Evolutionary conservation across 2,888 invertebrate species (phyloP).

Genomic region (Eupithecia inturbata): DNA sequence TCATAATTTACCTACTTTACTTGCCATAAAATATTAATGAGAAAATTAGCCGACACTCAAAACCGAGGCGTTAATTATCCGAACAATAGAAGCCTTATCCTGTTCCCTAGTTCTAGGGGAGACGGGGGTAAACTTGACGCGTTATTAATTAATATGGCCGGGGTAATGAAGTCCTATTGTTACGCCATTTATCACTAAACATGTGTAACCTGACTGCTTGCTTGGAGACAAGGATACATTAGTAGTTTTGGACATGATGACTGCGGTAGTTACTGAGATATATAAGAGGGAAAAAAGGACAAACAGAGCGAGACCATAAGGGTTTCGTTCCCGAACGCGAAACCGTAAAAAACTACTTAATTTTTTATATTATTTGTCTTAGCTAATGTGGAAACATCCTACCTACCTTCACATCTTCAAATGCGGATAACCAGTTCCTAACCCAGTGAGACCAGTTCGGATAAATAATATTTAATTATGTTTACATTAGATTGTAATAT

Average conservation of each 20-base stretch:
- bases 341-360: too few relatives aligned
- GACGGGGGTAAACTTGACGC: constrained; percentile 47
- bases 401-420: background rate
- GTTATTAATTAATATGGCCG: constrained; percentile 69
- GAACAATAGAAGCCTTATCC: constrained; percentile 24
- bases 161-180: constrained; percentile 74
- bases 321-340: too few relatives aligned
- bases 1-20: background rate
- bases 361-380: background rate
- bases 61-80: constrained; percentile 21
- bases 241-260: background rate
- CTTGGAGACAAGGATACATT: constrained; percentile 8
- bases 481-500: background rate
- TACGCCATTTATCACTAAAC: constrained; percentile 68
- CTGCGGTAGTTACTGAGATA: too few relatives aligned
- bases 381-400: background rate
- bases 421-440: background rate
- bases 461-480: background rate
- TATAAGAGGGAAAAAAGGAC: too few relatives aligned
- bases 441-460: background rate
- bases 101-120: background rate
- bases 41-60: constrained; percentile 18
- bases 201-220: constrained; percentile 58
- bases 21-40: constrained; percentile 19
- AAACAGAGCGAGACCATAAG: too few relatives aligned